Evolutionary conservation across 2,888 invertebrate species (phyloP).

Genomic region (Oscheius sp.): DNA sequence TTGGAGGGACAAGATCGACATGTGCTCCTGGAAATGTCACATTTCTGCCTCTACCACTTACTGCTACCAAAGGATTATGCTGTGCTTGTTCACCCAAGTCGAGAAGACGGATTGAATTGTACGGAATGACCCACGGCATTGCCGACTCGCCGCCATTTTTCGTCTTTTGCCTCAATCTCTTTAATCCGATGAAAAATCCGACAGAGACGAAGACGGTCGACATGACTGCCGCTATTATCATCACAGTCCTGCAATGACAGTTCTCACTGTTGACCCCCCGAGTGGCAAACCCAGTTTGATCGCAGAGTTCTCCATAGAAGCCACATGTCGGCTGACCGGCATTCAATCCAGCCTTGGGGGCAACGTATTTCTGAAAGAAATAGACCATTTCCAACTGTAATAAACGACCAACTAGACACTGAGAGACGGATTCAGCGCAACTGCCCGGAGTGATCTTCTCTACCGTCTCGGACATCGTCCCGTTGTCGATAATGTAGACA

Average conservation of each 20-base stretch:
- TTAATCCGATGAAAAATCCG: constrained; percentile 50
- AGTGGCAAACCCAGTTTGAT: constrained; percentile 56
- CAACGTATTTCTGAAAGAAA: constrained; percentile 32
- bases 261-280: too few species aligned
- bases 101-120: constrained; percentile 50
- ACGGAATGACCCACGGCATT: constrained; percentile 67
- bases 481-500: constrained; percentile 23
- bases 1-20: constrained; percentile 64
- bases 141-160: constrained; percentile 55
- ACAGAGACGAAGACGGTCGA: constrained; percentile 54
- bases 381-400: neutral
- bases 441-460: constrained; percentile 15
- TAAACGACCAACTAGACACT: constrained; percentile 17
- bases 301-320: constrained; percentile 66
- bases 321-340: constrained; percentile 66
- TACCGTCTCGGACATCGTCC: constrained; percentile 6
- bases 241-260: constrained; percentile 55
- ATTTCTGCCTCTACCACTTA: constrained; percentile 1
- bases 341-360: constrained; percentile 42
- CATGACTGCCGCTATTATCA: constrained; percentile 52
- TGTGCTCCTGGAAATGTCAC: constrained; percentile 49
- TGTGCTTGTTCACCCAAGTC: constrained; percentile 52
- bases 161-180: constrained; percentile 47
- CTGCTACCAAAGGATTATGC: constrained; percentile 10
- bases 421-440: neutral